Evolutionary conservation across 2,888 invertebrate genomes (phyloP), one percentile per base, ranked within the genome.

Genomic region (Cordilura impudica): DNA sequence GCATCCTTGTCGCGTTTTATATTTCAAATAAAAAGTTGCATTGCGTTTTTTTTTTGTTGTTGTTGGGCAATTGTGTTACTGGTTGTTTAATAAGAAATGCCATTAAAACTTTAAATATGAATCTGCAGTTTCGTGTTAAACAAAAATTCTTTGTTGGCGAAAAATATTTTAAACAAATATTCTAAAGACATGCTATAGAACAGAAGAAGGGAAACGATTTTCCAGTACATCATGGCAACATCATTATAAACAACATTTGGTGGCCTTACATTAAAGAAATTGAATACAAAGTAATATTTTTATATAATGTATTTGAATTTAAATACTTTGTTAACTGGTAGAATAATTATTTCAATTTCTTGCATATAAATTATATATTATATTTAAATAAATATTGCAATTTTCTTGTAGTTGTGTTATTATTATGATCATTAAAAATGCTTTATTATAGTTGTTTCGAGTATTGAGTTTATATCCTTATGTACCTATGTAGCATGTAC

Each of bases 371-470:
- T 4, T 29, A 29, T n/a, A n/a, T 10, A 31, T 31, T 31, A 31
- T 10, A 31, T 31, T 10, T 10, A 31, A 47, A 19, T 47, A 47
- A 47, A 47, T 18, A 10, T 19, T 18, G 18, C 18, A 45, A 45
- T 47, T 18, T 47, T 47, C 19, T 47, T 47, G 19, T 47, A 47
- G 5, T 19, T 19, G 5, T 47, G 4, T 4, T 8, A 1, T 47
- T 2, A 18, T 47, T 8, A 43, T 14, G 16, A 43, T 60, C 58
- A 72, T 72, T 72, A 63, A 72, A 70, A 72, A 72, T 63, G 53
- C 45, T n/a, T 72, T 72, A 72, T 53, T 60, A 49, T 49, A 49
- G 35, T 60, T n/a, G 26, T 60, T 39, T 49, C 18, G 35, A 63
- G 19, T 49, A 65, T 72, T 72, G 47, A 72, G 56, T 65, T 65